Evolutionary conservation across 2,797 vertebrate genomes (phyloP), one percentile per base, ranked within the genome.

Genomic region (Sphaeramia orbicularis): DNA sequence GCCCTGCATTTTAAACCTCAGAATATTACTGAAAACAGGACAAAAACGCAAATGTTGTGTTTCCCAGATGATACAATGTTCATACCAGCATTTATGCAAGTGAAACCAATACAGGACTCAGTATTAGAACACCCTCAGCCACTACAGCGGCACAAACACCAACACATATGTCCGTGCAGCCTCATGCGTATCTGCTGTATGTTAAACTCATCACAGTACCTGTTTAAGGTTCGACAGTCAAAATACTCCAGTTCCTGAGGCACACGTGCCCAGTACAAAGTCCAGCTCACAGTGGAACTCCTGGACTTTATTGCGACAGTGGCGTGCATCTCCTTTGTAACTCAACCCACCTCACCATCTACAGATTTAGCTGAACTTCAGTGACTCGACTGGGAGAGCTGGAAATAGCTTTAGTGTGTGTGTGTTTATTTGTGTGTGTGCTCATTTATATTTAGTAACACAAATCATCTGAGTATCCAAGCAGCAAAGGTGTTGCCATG

Each of bases 361-460:
- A 85, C 86, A 78, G 67, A 91, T 91, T 90, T 79, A 82, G 75
- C 69, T 56, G 48, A 63, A 72, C 72, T 44, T 78, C 63, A 78
- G 76, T 82, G 86, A 78, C 78, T 80, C 24, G 7, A 40, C 27
- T 2, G 70, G 70, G 49, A 44, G 60, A 38, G 71, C 87, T 91
- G 73, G 78, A 91, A 94, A 94, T 94, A 95, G 79, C 80, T 71
- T 15, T 4, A 13, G 64, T 65, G 56, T 74, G 43, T 64, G 66
- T 51, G 58, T 53, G 38, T 62, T 37, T 72, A 44, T 42, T 59
- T 69, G 58, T 65, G 56, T 77, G 60, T 61, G 52, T 53, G 40
- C 18, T n/a, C 42, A 48, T 67, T 8, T 76, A 83, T 78, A 86
- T 70, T 81, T 85, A 82, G 84, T n/a, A 70, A 80, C 82, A 78